Conservation (phyloP, 2,888 invertebrate genomes). For the Pediacus dermestoides region DNA sequence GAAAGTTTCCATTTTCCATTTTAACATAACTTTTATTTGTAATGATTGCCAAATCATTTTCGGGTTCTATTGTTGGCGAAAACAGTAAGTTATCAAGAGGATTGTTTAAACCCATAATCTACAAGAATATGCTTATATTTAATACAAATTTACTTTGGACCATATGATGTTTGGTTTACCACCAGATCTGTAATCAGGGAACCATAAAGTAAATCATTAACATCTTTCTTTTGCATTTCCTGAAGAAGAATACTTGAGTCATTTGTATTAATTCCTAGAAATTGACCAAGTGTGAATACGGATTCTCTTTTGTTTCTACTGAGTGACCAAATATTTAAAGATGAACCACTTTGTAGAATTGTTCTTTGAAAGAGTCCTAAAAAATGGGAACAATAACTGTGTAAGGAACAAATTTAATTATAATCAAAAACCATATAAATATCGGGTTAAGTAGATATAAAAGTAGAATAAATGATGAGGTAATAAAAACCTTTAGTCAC, state of each 20-base stretch:
- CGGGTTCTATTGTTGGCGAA: conserved; percentile 26
- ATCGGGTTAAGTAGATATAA: no score
- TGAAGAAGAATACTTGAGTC: conserved; percentile 26
- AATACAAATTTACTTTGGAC: no score
- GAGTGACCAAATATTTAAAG: conserved; percentile 33
- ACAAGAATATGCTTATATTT: not conserved
- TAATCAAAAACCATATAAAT: no score
- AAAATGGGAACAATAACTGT: no score
- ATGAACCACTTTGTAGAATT: conserved; percentile 36
- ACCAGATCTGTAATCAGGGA: no score
- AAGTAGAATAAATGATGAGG: no score
- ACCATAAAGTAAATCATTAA: no score
- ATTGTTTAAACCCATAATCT: no score
- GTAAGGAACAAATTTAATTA: no score
- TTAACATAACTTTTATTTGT: conserved; percentile 22
- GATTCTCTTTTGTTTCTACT: conserved; percentile 26
- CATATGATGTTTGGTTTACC: no score
- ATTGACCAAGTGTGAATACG: conserved; percentile 27
- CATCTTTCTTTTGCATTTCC: conserved; percentile 22
- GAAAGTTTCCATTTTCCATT: conserved; percentile 23
- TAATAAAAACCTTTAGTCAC: conserved; percentile 25
- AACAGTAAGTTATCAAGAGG: conserved; percentile 27
- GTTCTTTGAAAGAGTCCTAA: conserved; percentile 32
- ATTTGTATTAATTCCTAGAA: conserved; percentile 27
- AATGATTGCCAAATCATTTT: conserved; percentile 24